Conservation (phyloP, 2,888 invertebrate genomes). For the Oeneis ivallda region DNA sequence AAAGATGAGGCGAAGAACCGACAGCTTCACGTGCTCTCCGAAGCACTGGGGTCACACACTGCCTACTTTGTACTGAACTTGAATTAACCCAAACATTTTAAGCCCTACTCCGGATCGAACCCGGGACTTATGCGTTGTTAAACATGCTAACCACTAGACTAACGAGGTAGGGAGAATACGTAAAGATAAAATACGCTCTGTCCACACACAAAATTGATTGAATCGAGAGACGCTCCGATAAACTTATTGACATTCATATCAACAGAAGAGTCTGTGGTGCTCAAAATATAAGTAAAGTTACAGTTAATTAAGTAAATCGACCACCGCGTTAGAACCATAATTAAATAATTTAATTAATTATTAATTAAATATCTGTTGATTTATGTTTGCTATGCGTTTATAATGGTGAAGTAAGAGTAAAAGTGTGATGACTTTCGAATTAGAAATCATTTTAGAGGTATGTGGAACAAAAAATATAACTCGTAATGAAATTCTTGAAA, state of each 20-base stretch:
- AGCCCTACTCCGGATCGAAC: no score
- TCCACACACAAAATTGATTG: slow-evolving; percentile 39
- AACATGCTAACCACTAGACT: no score
- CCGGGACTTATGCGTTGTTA: no score
- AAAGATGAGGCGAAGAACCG: no score
- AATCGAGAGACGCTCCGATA: slow-evolving; percentile 51
- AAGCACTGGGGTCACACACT: no score
- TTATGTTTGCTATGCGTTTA: slow-evolving; percentile 8
- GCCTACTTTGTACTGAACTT: no score
- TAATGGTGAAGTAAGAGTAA: slow-evolving; percentile 22
- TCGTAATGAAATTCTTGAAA: not conserved
- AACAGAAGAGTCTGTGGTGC: not conserved
- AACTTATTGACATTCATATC: slow-evolving; percentile 49
- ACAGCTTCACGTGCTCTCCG: no score
- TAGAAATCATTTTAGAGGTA: slow-evolving; percentile 34
- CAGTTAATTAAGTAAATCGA: not conserved
- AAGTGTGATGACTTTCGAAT: slow-evolving; percentile 31
- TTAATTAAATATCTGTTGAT: slow-evolving; percentile 3
- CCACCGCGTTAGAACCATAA: not conserved
- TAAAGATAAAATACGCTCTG: slow-evolving; percentile 29
- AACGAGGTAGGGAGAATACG: no score
- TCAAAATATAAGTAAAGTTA: not conserved
- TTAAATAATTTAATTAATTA: no score
- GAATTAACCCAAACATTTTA: no score
- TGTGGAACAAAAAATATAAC: slow-evolving; percentile 23